Base-by-base conservation (phyloP, 2,888 invertebrate species). In the Bugulina stolonifera region DNA sequence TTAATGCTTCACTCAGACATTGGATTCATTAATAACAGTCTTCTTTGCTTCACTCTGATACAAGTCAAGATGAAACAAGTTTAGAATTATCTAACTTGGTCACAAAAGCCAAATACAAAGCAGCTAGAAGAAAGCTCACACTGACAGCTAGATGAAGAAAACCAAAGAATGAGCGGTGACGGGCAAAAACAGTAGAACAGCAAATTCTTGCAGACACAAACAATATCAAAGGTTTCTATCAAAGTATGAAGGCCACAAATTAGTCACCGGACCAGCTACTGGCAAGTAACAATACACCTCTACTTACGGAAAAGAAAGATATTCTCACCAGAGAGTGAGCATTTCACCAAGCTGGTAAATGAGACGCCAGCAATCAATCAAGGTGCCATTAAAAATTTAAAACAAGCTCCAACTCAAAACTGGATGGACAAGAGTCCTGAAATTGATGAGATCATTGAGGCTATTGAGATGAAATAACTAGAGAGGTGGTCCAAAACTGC, bases 91-190 rank as follows among this genome's bases (percentile, higher is more conserved):
- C n/a, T n/a, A n/a, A n/a, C n/a, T n/a, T n/a, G n/a, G n/a, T n/a
- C n/a, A n/a, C n/a, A n/a, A n/a, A n/a, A n/a, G n/a, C n/a, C 43
- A 64, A 32, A 64, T 64, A 64, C 32, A 14, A 10, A 64, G 32
- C 27, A 27, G 34, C 64, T 27, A 64, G 64, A 27, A 64, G 34
- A 32, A 64, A 25, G 64, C 64, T 64, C n/a, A 64, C n/a, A n/a
- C n/a, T n/a, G n/a, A n/a, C 64, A 32, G 34, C 25, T 14, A 64
- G 64, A 64, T 27, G 64, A 29, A 22, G 71, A 35, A 35, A 73
- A 25, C n/a, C 72, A 32, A 57, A 72, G 29, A 72, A 73, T 29
- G 32, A 27, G 3, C 54, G 71, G 71, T 72, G 25, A 29, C 25
- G 2, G 14, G 34, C 22, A 27, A 71, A 73, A 72, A 32, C 70